Conservation (phyloP, 2,888 invertebrate genomes). For the Drosophila kuntzei region DNA sequence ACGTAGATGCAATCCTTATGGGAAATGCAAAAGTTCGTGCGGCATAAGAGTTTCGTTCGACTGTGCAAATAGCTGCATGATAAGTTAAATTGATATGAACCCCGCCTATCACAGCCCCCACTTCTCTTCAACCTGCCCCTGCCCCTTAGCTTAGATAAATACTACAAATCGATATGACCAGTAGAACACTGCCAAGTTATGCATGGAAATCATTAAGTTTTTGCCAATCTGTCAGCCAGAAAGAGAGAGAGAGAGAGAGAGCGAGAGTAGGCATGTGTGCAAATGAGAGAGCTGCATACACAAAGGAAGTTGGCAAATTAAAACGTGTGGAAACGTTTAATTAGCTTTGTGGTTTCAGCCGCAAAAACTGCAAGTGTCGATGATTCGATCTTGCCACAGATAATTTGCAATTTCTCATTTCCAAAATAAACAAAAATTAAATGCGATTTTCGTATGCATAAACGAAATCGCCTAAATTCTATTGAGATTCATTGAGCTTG, state of each 20-base stretch:
- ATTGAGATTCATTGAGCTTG: not conserved
- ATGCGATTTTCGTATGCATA: not conserved
- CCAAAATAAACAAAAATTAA: slow-evolving; percentile 1
- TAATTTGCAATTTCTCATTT: slow-evolving; percentile 20
- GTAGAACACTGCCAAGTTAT: slow-evolving; percentile 24
- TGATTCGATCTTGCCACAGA: slow-evolving; percentile 23
- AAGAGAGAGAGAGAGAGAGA: not conserved
- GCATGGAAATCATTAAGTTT: slow-evolving; percentile 67
- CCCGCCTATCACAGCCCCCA: slow-evolving; percentile 2
- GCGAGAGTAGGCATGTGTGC: not conserved
- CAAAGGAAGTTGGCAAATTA: slow-evolving; percentile 69
- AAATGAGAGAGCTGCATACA: slow-evolving; percentile 34
- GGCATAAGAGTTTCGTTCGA: slow-evolving; percentile 20
- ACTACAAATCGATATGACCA: slow-evolving; percentile 53
- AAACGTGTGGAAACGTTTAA: slow-evolving; percentile 74
- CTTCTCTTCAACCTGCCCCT: not conserved
- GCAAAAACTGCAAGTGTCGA: slow-evolving; percentile 28
- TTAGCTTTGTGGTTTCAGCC: slow-evolving; percentile 67
- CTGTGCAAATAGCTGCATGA: slow-evolving; percentile 58
- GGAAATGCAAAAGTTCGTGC: slow-evolving; percentile 71
- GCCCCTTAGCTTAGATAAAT: slow-evolving; percentile 43
- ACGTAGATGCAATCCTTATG: slow-evolving; percentile 59
- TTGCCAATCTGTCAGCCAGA: slow-evolving; percentile 40
- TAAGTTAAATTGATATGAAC: slow-evolving; percentile 75
- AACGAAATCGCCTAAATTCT: not conserved